phyloP scores from a whole-genome alignment of 2,888 invertebrate species.

The Scelioninae gen. 1 region DNA sequence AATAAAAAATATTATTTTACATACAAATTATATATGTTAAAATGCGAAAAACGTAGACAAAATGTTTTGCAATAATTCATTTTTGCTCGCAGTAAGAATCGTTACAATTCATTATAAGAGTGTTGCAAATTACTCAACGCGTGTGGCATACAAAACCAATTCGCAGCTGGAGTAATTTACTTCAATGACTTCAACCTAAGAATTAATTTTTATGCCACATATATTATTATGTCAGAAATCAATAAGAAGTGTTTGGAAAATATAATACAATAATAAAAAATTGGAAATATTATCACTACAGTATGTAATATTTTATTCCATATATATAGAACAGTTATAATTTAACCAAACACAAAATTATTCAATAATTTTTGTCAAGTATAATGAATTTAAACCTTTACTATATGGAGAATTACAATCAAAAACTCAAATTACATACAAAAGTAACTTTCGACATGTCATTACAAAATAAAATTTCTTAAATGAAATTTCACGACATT shows the following conservation, averaged over 20 bases:
- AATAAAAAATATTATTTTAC: not conserved
- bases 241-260: not conserved
- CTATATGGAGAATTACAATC: too few species aligned
- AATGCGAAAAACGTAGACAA: conserved; percentile 2
- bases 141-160: conserved; percentile 71
- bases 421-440: too few species aligned
- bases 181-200: conserved; percentile 44
- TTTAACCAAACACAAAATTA: too few species aligned
- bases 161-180: conserved; percentile 63
- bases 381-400: too few species aligned
- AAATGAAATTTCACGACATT: too few species aligned
- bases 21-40: not conserved
- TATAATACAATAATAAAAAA: too few species aligned
- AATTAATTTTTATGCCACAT: conserved; percentile 32
- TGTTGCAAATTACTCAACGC: conserved; percentile 66
- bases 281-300: too few species aligned
- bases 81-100: conserved; percentile 57
- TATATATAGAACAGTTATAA: too few species aligned
- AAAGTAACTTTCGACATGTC: too few species aligned
- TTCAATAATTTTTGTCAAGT: too few species aligned
- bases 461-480: too few species aligned
- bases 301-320: too few species aligned
- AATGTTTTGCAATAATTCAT: conserved; percentile 54
- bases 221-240: conserved; percentile 14
- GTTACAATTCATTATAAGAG: conserved; percentile 65